Evolutionary conservation across 2,888 invertebrate genomes (phyloP).

Genomic region (Watsonalla cultraria): DNA sequence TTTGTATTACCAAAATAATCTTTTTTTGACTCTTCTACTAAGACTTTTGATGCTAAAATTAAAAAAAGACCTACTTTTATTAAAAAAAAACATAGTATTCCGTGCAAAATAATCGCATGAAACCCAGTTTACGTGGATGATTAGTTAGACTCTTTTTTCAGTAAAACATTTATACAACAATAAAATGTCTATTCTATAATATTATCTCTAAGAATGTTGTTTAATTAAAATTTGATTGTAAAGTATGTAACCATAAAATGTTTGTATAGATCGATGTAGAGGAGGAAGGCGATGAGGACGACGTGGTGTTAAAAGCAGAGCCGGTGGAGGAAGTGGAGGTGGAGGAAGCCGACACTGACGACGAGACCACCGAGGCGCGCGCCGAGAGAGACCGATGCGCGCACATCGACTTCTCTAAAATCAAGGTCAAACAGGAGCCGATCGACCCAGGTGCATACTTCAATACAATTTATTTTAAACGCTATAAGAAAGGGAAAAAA

Average conservation of each 20-base stretch:
- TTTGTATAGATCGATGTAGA: conserved; percentile 15
- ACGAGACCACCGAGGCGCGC: conserved; percentile 57
- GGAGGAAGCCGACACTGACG: conserved; percentile 81
- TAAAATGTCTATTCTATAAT: too few relatives aligned
- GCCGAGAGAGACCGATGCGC: conserved; percentile 44
- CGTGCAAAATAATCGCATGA: too few relatives aligned
- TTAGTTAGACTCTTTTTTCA: too few relatives aligned
- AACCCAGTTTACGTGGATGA: too few relatives aligned
- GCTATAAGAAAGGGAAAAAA: too few relatives aligned
- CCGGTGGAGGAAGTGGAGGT: conserved; percentile 82
- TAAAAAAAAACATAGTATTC: too few relatives aligned
- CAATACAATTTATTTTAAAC: not conserved
- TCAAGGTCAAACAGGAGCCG: conserved; percentile 86
- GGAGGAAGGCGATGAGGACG: conserved; percentile 81
- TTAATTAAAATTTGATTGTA: not conserved
- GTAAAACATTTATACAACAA: too few relatives aligned
- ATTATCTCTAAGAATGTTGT: not conserved
- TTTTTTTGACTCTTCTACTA: too few relatives aligned
- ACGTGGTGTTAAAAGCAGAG: conserved; percentile 83
- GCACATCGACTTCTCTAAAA: conserved; percentile 50
- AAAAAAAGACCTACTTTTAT: too few relatives aligned
- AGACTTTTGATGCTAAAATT: too few relatives aligned
- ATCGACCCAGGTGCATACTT: conserved; percentile 76
- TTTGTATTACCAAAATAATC: too few relatives aligned
- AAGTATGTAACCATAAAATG: not conserved